A percentile compares a stretch with the other conserved stretches of the same genome.
These are phyloP conservation scores for Conus betulinus DNA, from an alignment of 1,140 invertebrate species.

Conservation along the genomic window DNA sequence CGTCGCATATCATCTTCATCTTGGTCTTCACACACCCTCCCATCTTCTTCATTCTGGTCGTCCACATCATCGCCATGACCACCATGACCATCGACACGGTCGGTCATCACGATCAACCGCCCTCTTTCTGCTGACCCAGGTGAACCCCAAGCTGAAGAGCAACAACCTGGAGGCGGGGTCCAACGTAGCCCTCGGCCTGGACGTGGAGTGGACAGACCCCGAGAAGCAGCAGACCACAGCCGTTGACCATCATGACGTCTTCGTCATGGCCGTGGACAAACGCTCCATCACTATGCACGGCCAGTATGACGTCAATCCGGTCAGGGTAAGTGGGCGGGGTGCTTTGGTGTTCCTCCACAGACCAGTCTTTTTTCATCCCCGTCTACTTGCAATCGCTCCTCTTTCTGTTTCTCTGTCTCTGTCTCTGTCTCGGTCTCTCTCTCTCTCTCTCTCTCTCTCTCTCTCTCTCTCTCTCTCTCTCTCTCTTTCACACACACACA, in stretches of 20 bases:
- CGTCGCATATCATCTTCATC: too few species aligned
- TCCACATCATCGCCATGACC: too few species aligned
- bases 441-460: too few species aligned
- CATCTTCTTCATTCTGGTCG: too few species aligned
- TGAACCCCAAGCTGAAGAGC: neutral
- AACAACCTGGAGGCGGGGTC: constrained; percentile 26
- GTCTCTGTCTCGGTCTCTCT: too few species aligned
- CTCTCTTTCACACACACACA: too few species aligned
- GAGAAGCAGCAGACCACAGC: constrained; percentile 6
- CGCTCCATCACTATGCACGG: constrained; percentile 81
- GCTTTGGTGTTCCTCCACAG: neutral
- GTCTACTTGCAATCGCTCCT: neutral
- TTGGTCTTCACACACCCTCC: too few species aligned
- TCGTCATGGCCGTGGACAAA: constrained; percentile 91
- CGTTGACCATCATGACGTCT: constrained; percentile 80
- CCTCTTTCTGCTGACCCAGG: neutral
- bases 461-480: too few species aligned
- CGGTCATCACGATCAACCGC: too few species aligned
- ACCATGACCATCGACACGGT: too few species aligned
- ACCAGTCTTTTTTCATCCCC: neutral
- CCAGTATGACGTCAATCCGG: constrained; percentile 80
- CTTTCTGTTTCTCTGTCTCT: neutral
- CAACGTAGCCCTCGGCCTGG: constrained; percentile 19
- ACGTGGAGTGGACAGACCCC: constrained; percentile 34
- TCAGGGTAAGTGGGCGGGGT: constrained; percentile 69